A percentile compares a stretch with the other conserved stretches of the same genome.
Evolutionary conservation across 2,888 invertebrate genomes (phyloP).

Genomic region (Trissolcus brochymenae): DNA sequence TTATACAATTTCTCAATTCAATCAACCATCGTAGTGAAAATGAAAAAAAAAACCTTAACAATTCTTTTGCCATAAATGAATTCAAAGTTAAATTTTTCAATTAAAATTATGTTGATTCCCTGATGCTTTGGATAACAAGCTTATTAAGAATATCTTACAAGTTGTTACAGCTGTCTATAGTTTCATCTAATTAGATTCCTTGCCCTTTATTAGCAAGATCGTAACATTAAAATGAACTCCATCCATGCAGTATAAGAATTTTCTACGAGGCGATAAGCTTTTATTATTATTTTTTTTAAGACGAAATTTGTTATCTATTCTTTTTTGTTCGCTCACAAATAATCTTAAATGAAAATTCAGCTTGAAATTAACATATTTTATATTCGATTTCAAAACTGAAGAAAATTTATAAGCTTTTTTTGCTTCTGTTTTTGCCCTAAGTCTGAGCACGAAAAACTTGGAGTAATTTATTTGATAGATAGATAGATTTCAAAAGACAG

Average conservation of each 20-base stretch:
- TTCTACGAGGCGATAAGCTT: constrained; percentile 7
- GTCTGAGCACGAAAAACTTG: constrained; percentile 17
- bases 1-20: constrained; percentile 25
- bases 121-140: constrained; percentile 29
- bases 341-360: neutral
- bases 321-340: too few relatives aligned
- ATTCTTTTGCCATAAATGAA: neutral
- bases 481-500: constrained; percentile 38
- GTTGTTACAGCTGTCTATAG: constrained; percentile 35
- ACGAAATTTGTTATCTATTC: too few relatives aligned
- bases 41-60: neutral
- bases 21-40: constrained; percentile 20
- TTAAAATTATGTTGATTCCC: constrained; percentile 18
- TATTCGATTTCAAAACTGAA: neutral
- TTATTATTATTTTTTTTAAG: neutral
- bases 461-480: constrained; percentile 39
- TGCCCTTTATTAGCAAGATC: constrained; percentile 25
- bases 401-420: constrained; percentile 3
- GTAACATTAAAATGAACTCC: constrained; percentile 36
- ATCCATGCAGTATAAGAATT: constrained; percentile 28
- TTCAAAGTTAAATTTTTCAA: constrained; percentile 16
- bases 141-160: constrained; percentile 30
- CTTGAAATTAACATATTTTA: neutral
- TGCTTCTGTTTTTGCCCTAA: constrained; percentile 10
- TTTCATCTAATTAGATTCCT: constrained; percentile 41